A percentile compares a stretch with the other conserved stretches of the same genome.
Evolutionary conservation across 2,888 invertebrate species (phyloP).

Genomic region (Morpho achilles): DNA sequence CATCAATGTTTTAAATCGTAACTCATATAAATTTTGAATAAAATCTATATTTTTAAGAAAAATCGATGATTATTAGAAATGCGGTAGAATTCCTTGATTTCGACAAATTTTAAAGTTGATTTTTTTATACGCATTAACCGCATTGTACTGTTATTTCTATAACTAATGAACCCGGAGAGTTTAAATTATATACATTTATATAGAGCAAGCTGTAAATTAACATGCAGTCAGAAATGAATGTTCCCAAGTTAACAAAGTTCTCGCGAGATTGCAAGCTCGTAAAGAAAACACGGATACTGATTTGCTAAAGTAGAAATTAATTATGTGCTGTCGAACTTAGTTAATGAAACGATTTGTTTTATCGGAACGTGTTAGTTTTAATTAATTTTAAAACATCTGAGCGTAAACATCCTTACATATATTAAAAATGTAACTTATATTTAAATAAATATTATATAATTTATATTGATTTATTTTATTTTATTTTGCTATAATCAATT

Average conservation of each 20-base stretch:
- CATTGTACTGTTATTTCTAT: neutral
- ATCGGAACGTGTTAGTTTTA: neutral
- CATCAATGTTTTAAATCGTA: too few relatives aligned
- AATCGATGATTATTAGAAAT: too few relatives aligned
- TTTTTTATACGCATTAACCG: too few relatives aligned
- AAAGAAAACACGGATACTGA: constrained; percentile 5
- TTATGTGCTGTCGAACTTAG: constrained; percentile 4
- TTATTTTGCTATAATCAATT: too few relatives aligned
- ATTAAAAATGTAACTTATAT: neutral
- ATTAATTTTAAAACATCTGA: neutral
- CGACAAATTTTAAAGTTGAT: too few relatives aligned
- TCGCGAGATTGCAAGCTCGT: constrained; percentile 4
- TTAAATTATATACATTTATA: too few relatives aligned
- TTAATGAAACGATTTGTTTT: neutral
- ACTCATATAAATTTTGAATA: too few relatives aligned
- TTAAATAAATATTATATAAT: too few relatives aligned
- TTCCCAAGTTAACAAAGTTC: constrained; percentile 12
- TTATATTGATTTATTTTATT: too few relatives aligned
- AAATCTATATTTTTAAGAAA: too few relatives aligned
- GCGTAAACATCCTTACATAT: neutral
- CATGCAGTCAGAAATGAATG: constrained; percentile 14
- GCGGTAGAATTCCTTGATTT: too few relatives aligned
- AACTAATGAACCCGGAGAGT: too few relatives aligned
- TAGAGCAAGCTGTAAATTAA: constrained; percentile 6
- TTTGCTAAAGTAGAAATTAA: constrained; percentile 5